Base-by-base conservation (phyloP, 1,140 invertebrate genomes). In the Drosophila hydei region DNA sequence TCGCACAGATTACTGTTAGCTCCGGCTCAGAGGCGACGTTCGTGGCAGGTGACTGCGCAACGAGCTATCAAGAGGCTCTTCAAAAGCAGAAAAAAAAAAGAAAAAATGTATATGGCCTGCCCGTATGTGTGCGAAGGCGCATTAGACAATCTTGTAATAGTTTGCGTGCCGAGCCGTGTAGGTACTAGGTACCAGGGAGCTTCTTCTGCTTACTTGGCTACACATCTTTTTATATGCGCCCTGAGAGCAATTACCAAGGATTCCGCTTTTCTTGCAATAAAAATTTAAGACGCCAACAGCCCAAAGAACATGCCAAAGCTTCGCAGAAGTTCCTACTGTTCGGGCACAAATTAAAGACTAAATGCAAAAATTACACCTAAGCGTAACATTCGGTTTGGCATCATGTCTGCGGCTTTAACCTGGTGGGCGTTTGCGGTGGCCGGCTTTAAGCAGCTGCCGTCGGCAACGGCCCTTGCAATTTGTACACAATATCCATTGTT, bases 171-270 rank as follows among this genome's bases (percentile, higher is more conserved):
- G 38, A 30, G 16, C 23, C 51, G 18, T 43, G 68, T 27, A 42
- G 40, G 16, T 9, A 54, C 38, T n/a, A n/a, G n/a, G n/a, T n/a
- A n/a, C 75, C 51, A 40, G 9, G 9, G 36, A 79, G 51, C 72
- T 59, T n/a, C 56, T 88, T 76, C 78, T 83, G 83, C 83, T 88
- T 87, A 88, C 74, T 85, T 85, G 78, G 78, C 83, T 85, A 88
- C 81, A 85, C 81, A 85, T 88, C 77, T 88, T 72, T 88, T 88
- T 88, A 88, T 77, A 79, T 55, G 72, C 84, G 72, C 75, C 83
- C 58, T 19, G 83, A 88, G 83, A 88, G 83, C 83, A 88, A 88
- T 88, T 88, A 88, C 79, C 54, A 61, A 83, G 72, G 75, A 88
- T 83, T 87, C 72, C 72, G 78, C 75, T 78, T 79, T 75, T 62